Evolutionary conservation across 2,113 vertebrate genomes (phyloP), one percentile per base, ranked within the genome.

Genomic region (Callipepla californica): DNA sequence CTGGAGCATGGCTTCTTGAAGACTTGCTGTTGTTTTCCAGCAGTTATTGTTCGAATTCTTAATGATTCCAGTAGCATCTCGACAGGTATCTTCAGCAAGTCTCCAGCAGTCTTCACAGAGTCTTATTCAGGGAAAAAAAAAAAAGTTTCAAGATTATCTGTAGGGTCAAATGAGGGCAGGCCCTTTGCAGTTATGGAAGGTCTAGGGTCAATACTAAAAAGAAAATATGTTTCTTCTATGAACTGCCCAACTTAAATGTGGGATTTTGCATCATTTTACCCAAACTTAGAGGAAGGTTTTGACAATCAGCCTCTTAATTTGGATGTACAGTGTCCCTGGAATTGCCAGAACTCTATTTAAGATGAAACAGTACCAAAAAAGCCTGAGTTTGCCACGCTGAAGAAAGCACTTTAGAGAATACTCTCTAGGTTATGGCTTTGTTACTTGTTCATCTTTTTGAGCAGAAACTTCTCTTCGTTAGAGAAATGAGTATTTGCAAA

Each of bases 1-100:
- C 87, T 98, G 68, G 98, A 97, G 90, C 99, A 99, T 0, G 99
- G 98, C 96, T 99, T 99, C 73, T 94, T 96, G 85, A 99, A 97
- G 65, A 98, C 94, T 2, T 97, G 98, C 77, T 98, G 98, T 75
- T 98, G 98, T 77, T 94, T 99, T 28, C 99, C 99, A 2, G 99
- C 99, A 57, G 95, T 98, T 92, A 99, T 98, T 32, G 96, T 98
- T 93, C 98, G 97, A 57, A 99, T 97, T 30, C 58, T 96, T 25
- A 99, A 68, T 7, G 97, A 97, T 15, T 97, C 96, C 89, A 98
- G 95, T 14, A 99, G 97, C 6, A 98, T 93, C 18, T 98, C 97
- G 0, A 83, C 58, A 0, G 98, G 87, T 50, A 99, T 97, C 34
- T 93, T 84, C 79, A 99, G 97, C 95, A 99, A 94, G 13, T 89